These are phyloP conservation scores for Sipha flava DNA, from an alignment of 1,140 invertebrate species.

Conservation along the genomic window DNA sequence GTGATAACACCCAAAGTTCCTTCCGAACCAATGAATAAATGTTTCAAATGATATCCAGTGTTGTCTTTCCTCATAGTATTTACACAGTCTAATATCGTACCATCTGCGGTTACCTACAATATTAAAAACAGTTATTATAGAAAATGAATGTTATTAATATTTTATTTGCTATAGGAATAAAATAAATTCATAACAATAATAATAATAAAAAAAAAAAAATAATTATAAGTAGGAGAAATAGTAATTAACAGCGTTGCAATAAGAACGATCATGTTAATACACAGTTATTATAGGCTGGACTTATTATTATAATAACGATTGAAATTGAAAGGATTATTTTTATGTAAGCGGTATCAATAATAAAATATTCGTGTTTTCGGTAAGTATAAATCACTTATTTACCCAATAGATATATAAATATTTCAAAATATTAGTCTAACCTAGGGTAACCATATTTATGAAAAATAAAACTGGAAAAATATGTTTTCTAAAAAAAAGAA, in stretches of 20 bases:
- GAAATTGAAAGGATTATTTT: not conserved
- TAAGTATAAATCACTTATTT: not conserved
- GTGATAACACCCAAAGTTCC: conserved; percentile 94
- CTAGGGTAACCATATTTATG: no score
- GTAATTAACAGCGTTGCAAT: no score
- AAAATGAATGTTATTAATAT: no score
- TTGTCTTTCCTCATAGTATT: conserved; percentile 90
- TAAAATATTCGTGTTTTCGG: not conserved
- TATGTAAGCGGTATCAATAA: not conserved
- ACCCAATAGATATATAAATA: not conserved
- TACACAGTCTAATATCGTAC: conserved; percentile 76
- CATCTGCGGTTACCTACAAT: conserved; percentile 74
- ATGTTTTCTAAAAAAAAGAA: no score
- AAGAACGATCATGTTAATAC: no score
- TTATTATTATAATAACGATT: no score
- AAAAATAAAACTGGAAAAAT: no score
- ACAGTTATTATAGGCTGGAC: no score
- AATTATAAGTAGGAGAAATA: no score
- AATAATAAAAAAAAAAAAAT: no score
- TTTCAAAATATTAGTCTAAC: not conserved
- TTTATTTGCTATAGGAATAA: no score
- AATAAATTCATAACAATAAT: no score
- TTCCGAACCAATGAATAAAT: conserved; percentile 95
- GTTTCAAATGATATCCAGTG: conserved; percentile 92
- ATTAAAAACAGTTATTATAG: not conserved